Percentiles rank a stretch among this genome's conserved stretches.
Conservation (phyloP, 2,797 vertebrate species). For the Anomalospiza imberbis region DNA sequence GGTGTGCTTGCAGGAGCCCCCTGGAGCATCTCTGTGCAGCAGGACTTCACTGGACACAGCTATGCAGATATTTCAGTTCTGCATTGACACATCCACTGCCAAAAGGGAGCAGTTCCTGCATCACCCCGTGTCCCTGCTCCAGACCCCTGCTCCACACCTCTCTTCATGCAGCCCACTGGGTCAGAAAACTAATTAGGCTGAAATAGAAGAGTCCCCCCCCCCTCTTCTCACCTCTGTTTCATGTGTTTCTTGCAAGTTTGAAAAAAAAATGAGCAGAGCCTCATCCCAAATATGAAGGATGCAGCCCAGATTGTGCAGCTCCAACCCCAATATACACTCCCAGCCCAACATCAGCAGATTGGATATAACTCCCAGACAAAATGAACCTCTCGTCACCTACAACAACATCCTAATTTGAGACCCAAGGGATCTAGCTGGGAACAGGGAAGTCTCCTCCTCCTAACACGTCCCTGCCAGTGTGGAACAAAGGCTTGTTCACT, state of each 20-base stretch:
- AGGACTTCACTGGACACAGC: not conserved
- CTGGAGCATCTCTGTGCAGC: not conserved
- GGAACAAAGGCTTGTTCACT: slow-evolving; percentile 42
- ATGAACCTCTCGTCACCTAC: not conserved
- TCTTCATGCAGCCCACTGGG: not conserved
- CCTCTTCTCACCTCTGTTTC: not conserved
- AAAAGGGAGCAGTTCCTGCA: not conserved
- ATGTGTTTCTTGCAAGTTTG: not conserved
- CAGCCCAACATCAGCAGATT: not conserved
- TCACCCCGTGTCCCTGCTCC: not conserved
- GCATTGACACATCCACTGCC: fast-evolving
- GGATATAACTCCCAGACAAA: not conserved
- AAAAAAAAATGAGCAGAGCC: not conserved
- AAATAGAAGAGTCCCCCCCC: too few relatives aligned
- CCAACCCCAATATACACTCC: not conserved
- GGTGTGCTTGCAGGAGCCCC: not conserved
- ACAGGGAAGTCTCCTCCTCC: slow-evolving; percentile 30
- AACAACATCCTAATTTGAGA: not conserved
- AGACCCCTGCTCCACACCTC: not conserved
- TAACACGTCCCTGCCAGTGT: not conserved
- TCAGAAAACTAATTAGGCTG: not conserved
- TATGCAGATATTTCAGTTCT: not conserved
- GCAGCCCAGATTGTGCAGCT: not conserved
- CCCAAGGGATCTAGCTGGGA: not conserved
- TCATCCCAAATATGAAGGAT: not conserved